A percentile compares a stretch with the other conserved stretches of the same genome.
These are phyloP conservation scores for Rhyacophila evoluta DNA, from an alignment of 2,888 invertebrate genomes.

Conservation along the genomic window DNA sequence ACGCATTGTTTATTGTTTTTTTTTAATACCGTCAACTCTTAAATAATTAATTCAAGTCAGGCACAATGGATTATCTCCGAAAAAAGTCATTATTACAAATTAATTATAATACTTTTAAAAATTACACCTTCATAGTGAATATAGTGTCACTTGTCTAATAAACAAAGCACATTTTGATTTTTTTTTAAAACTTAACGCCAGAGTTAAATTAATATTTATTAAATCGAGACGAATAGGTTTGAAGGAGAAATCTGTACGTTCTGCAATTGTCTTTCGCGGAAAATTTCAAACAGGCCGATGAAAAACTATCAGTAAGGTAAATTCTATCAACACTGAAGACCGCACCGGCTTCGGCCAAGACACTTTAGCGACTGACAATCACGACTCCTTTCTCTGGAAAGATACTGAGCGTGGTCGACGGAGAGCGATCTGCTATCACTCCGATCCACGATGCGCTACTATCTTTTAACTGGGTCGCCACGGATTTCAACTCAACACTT, in stretches of 20 bases:
- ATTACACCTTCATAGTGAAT: no score
- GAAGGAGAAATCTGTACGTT: neutral
- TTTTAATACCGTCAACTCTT: neutral
- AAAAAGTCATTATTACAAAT: no score
- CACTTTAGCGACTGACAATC: neutral
- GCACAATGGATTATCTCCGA: no score
- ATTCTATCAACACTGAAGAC: no score
- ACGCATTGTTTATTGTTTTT: neutral
- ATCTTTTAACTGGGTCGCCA: neutral
- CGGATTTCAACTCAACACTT: slow-evolving; percentile 32
- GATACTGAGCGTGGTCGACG: neutral
- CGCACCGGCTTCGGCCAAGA: slow-evolving; percentile 7
- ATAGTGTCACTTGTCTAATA: no score
- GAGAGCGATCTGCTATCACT: neutral
- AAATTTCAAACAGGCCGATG: neutral
- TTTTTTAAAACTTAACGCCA: no score
- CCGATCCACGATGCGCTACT: neutral
- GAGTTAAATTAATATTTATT: no score
- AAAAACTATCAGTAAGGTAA: neutral
- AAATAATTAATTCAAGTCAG: neutral
- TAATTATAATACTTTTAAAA: no score
- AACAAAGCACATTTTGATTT: no score
- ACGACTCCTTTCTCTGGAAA: neutral
- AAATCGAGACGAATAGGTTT: no score
- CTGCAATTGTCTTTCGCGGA: neutral